Evolutionary conservation across 2,113 vertebrate genomes (phyloP).

Genomic region (Cebus imitator): DNA sequence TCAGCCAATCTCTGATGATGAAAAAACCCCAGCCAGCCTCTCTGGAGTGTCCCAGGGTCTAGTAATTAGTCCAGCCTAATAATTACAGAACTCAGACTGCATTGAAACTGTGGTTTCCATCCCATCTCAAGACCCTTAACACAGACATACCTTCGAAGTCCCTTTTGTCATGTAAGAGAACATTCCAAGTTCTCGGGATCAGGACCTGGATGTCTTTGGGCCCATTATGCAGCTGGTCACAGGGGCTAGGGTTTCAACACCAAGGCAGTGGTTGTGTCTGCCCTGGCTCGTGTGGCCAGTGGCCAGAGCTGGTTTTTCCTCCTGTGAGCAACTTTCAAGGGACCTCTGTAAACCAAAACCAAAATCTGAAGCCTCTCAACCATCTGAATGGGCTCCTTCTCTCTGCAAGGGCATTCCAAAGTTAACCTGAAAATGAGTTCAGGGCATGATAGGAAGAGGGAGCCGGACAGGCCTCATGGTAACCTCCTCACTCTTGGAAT

Average conservation of each 20-base stretch:
- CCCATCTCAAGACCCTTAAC: background rate
- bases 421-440: too few relatives aligned
- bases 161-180: background rate
- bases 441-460: too few relatives aligned
- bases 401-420: too few relatives aligned
- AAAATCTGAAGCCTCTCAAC: too few relatives aligned
- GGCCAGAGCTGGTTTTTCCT: background rate
- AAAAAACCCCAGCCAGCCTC: background rate
- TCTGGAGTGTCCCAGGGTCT: background rate
- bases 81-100: background rate
- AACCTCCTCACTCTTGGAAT: too few relatives aligned
- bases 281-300: background rate
- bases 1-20: too few relatives aligned
- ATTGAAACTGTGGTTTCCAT: fast-evolving
- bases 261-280: background rate
- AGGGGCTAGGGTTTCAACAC: background rate
- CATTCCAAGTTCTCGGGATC: fast-evolving
- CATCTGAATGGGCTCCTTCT: too few relatives aligned
- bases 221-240: background rate
- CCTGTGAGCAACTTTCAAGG: background rate
- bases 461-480: too few relatives aligned
- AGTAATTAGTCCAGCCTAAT: too few relatives aligned
- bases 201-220: background rate
- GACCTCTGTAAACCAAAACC: too few relatives aligned
- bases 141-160: background rate